phyloP scores from a whole-genome alignment of 2,797 vertebrate genomes.

The Sebastes oblongus region DNA sequence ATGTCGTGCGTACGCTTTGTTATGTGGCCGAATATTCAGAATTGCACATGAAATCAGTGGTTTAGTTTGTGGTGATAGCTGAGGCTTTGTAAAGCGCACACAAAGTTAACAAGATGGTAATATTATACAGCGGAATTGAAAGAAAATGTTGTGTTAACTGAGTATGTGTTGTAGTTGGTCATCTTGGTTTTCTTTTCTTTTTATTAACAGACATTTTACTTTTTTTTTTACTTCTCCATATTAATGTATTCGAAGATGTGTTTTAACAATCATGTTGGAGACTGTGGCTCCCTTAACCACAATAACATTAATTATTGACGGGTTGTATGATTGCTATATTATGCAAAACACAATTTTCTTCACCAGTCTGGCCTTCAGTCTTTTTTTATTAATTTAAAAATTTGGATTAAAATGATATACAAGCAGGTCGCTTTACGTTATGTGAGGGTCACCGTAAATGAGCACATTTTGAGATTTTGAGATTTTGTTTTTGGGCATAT shows the following conservation, averaged over 20 bases:
- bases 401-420: neutral
- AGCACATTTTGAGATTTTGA: neutral
- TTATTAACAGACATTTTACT: neutral
- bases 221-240: neutral
- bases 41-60: neutral
- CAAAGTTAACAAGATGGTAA: neutral
- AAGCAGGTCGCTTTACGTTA: neutral
- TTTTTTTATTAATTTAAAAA: neutral
- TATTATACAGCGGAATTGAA: neutral
- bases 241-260: neutral
- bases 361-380: neutral
- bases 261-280: neutral
- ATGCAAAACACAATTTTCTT: neutral
- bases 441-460: neutral
- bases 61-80: neutral
- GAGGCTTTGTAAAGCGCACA: neutral
- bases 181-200: neutral
- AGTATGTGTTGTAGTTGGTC: neutral
- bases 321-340: neutral
- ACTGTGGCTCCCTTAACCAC: neutral
- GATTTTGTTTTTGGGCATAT: neutral
- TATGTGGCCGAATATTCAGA: neutral
- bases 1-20: neutral
- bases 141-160: neutral
- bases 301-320: neutral